Evolutionary conservation across 2,888 invertebrate genomes (phyloP).

Genomic region (Orthosia incerta): DNA sequence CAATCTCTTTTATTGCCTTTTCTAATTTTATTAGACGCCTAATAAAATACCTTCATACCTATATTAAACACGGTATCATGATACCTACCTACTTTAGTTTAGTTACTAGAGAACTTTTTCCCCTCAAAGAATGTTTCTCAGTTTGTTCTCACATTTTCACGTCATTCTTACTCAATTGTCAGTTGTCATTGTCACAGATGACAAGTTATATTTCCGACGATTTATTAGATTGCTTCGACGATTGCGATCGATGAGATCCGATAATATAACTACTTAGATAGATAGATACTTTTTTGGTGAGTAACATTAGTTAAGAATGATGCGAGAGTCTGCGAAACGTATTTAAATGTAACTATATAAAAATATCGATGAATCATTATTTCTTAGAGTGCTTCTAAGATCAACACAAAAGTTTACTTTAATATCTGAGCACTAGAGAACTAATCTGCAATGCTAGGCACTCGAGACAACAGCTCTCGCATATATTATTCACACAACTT

Average conservation of each 20-base stretch:
- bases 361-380: slow-evolving; percentile 1
- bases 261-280: slow-evolving; percentile 7
- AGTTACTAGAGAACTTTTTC: neutral
- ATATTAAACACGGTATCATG: too few relatives aligned
- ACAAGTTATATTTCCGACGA: slow-evolving; percentile 46
- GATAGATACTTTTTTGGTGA: neutral
- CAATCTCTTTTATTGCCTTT: neutral
- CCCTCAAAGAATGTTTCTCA: slow-evolving; percentile 9
- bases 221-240: slow-evolving; percentile 37
- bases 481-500: slow-evolving; percentile 53
- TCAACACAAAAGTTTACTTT: slow-evolving; percentile 20
- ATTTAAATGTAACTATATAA: slow-evolving; percentile 1
- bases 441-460: slow-evolving; percentile 10
- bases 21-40: neutral
- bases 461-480: slow-evolving; percentile 26
- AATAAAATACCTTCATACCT: neutral
- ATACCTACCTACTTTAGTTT: neutral
- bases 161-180: slow-evolving; percentile 34
- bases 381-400: neutral
- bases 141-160: slow-evolving; percentile 26
- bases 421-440: slow-evolving; percentile 22
- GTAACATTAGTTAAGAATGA: neutral
- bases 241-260: slow-evolving; percentile 8
- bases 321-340: neutral
- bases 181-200: slow-evolving; percentile 37